These are phyloP conservation scores for Meloidogyne floridensis DNA, from an alignment of 1,140 invertebrate genomes.

Conservation along the genomic window DNA sequence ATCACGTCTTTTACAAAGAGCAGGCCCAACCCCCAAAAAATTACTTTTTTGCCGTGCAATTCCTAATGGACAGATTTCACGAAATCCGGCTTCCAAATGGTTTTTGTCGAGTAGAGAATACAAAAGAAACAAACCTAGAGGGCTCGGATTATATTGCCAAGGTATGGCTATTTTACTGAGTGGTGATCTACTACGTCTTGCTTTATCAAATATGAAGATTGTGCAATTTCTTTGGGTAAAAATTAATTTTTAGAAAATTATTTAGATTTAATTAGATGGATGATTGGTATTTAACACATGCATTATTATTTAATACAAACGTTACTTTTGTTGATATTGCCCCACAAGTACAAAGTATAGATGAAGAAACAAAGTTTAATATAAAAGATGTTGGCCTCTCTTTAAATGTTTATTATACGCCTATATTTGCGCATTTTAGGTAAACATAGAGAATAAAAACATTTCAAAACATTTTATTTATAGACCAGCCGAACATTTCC, in stretches of 20 bases:
- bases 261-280: conserved; percentile 40
- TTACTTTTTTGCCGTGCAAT: conserved; percentile 45
- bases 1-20: background rate
- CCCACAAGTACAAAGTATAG: conserved; percentile 32
- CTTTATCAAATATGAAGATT: conserved; percentile 34
- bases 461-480: background rate
- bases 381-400: background rate
- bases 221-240: conserved; percentile 47
- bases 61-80: conserved; percentile 36
- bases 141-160: conserved; percentile 46
- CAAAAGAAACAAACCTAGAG: conserved; percentile 33
- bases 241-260: background rate
- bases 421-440: conserved; percentile 45
- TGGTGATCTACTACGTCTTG: conserved; percentile 27
- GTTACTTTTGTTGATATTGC: conserved; percentile 46
- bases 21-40: background rate
- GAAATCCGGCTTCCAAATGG: conserved; percentile 50
- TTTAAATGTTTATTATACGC: conserved; percentile 25
- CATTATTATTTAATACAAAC: conserved; percentile 34
- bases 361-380: conserved; percentile 28
- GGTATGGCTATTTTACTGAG: conserved; percentile 51
- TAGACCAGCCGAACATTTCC: conserved; percentile 7
- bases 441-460: background rate
- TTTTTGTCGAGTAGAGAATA: conserved; percentile 1
- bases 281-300: conserved; percentile 50